These are phyloP conservation scores for Dryobates pubescens DNA, from an alignment of 2,797 vertebrate species.

Conservation along the genomic window DNA sequence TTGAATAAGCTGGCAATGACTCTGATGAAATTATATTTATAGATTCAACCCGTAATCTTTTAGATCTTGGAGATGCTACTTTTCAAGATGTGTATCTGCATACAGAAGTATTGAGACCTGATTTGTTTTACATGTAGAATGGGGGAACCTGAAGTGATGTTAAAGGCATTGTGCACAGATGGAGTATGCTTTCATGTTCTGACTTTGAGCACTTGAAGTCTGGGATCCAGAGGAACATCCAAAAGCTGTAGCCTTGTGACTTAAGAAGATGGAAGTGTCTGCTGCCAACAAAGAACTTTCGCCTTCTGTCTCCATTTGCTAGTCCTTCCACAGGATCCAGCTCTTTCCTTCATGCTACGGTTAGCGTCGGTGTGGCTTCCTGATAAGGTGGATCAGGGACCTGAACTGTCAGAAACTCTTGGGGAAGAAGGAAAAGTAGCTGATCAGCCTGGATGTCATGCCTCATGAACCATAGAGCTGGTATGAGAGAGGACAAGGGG, in stretches of 20 bases:
- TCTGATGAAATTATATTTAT: background rate
- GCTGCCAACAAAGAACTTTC: background rate
- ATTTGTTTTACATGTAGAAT: background rate
- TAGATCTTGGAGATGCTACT: background rate
- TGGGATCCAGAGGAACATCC: background rate
- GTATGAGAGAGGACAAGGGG: background rate
- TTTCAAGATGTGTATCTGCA: background rate
- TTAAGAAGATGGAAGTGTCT: background rate
- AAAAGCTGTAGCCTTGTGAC: background rate
- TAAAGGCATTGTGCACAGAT: background rate
- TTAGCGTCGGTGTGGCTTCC: rapidly evolving
- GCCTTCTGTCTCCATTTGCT: background rate
- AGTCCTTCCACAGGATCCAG: background rate
- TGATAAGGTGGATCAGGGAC: background rate
- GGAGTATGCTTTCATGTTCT: background rate
- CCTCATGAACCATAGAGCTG: background rate
- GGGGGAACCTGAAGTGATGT: background rate
- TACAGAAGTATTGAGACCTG: background rate
- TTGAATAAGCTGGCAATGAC: background rate
- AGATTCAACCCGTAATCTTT: rapidly evolving
- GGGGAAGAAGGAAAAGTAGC: background rate
- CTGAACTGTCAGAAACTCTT: background rate
- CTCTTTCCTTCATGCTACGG: background rate
- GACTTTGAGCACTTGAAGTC: background rate
- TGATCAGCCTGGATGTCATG: background rate